A percentile compares a stretch with the other conserved stretches of the same genome.
phyloP scores from a whole-genome alignment of 2,888 invertebrate species.

The Leptopterna dolabrata region DNA sequence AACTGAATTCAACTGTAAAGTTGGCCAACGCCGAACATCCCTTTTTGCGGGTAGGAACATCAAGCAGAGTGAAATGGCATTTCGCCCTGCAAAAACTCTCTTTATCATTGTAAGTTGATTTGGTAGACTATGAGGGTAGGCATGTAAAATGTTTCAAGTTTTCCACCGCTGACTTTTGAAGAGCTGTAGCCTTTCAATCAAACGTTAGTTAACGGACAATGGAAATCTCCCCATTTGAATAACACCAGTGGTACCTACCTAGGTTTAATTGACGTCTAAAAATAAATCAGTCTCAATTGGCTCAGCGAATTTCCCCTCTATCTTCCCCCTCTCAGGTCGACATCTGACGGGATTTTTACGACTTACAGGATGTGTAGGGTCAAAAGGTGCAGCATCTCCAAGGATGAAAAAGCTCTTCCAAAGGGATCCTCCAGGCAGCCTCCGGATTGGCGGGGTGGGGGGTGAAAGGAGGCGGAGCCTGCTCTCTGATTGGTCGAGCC shows the following conservation, averaged over 20 bases:
- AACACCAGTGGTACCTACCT: not conserved
- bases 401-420: not conserved
- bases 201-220: too few relatives aligned
- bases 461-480: slow-evolving; percentile 28
- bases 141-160: too few relatives aligned
- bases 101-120: too few relatives aligned
- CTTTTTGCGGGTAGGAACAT: too few relatives aligned
- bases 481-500: not conserved
- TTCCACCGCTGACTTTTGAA: too few relatives aligned
- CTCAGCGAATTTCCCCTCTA: not conserved
- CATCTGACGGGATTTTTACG: not conserved
- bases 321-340: not conserved
- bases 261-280: not conserved
- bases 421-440: not conserved
- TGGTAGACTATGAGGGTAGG: too few relatives aligned
- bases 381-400: slow-evolving; percentile 19
- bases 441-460: slow-evolving; percentile 6
- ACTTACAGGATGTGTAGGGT: slow-evolving; percentile 42
- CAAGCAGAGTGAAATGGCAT: too few relatives aligned
- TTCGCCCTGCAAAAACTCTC: too few relatives aligned
- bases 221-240: not conserved
- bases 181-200: too few relatives aligned
- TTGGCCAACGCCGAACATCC: too few relatives aligned
- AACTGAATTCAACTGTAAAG: too few relatives aligned
- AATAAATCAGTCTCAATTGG: not conserved